These are phyloP conservation scores for Platerodrilus igneus DNA, from an alignment of 2,888 invertebrate genomes.

Conservation along the genomic window DNA sequence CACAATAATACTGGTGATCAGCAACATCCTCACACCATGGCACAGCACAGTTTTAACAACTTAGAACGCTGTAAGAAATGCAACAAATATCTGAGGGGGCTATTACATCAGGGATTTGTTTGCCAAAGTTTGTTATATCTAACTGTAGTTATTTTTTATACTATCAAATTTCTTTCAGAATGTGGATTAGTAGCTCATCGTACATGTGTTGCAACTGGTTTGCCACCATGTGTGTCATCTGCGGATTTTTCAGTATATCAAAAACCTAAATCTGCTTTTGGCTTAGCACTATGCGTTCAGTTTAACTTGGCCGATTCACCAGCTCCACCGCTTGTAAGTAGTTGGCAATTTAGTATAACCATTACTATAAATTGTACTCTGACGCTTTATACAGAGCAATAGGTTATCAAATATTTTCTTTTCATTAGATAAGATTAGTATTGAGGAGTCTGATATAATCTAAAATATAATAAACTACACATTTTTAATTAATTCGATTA, in stretches of 20 bases:
- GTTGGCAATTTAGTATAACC: too few relatives aligned
- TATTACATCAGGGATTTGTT: conserved; percentile 66
- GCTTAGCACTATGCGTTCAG: conserved; percentile 59
- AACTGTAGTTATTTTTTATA: conserved; percentile 11
- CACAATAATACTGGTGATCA: conserved; percentile 27
- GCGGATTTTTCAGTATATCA: conserved; percentile 32
- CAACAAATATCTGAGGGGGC: conserved; percentile 64
- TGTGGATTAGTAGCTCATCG: conserved; percentile 69
- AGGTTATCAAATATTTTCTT: too few relatives aligned
- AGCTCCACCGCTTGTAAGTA: conserved; percentile 56
- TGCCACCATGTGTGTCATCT: conserved; percentile 54
- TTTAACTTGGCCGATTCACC: conserved; percentile 54
- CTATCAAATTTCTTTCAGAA: conserved; percentile 42
- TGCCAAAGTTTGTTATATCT: conserved; percentile 55
- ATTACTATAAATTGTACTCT: too few relatives aligned
- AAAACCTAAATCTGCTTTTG: conserved; percentile 53
- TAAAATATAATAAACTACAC: too few relatives aligned
- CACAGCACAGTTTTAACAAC: conserved; percentile 62
- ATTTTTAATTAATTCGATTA: too few relatives aligned
- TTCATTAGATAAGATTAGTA: too few relatives aligned
- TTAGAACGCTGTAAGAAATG: conserved; percentile 70
- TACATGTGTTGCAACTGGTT: conserved; percentile 62
- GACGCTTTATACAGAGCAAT: too few relatives aligned
- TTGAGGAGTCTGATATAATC: too few relatives aligned
- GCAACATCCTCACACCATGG: conserved; percentile 47